Evolutionary conservation across 2,797 vertebrate genomes (phyloP).

Genomic region (Enteromius viviparus): DNA sequence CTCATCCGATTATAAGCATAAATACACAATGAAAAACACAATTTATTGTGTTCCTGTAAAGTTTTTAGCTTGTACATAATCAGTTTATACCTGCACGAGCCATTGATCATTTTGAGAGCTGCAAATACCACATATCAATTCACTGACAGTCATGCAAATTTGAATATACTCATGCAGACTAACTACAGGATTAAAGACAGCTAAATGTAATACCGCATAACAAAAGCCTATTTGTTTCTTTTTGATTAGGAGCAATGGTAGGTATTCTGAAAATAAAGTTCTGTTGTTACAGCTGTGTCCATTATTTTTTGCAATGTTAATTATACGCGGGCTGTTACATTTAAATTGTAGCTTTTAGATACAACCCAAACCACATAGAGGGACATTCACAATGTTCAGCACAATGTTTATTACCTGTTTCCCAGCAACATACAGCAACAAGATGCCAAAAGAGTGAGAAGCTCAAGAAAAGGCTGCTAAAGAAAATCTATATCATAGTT

Average conservation of each 20-base stretch:
- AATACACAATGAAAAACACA: constrained; percentile 30
- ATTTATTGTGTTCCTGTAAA: constrained; percentile 24
- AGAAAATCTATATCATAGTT: constrained; percentile 16
- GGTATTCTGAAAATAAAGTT: constrained; percentile 25
- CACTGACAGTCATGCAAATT: constrained; percentile 33
- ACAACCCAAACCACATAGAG: constrained; percentile 27
- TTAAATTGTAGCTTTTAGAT: constrained; percentile 8
- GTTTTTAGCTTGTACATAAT: constrained; percentile 35
- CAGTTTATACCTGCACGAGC: constrained; percentile 26
- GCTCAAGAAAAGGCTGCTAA: constrained; percentile 40
- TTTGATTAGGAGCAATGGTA: background rate
- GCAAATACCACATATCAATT: constrained; percentile 19
- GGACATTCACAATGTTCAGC: constrained; percentile 34
- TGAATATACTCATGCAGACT: constrained; percentile 22
- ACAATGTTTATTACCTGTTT: constrained; percentile 58
- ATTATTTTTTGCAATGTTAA: constrained; percentile 1
- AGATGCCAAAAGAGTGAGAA: constrained; percentile 47
- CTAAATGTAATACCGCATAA: background rate
- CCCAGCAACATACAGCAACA: constrained; percentile 62
- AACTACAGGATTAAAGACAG: constrained; percentile 8
- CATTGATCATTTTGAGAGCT: constrained; percentile 36
- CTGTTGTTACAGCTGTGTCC: constrained; percentile 8
- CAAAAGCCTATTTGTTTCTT: background rate
- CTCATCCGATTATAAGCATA: constrained; percentile 33
- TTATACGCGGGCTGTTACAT: background rate